Percentiles rank a stretch among this genome's conserved stretches.
phyloP scores from a whole-genome alignment of 2,888 invertebrate species.

The Prionchulus punctatus region DNA sequence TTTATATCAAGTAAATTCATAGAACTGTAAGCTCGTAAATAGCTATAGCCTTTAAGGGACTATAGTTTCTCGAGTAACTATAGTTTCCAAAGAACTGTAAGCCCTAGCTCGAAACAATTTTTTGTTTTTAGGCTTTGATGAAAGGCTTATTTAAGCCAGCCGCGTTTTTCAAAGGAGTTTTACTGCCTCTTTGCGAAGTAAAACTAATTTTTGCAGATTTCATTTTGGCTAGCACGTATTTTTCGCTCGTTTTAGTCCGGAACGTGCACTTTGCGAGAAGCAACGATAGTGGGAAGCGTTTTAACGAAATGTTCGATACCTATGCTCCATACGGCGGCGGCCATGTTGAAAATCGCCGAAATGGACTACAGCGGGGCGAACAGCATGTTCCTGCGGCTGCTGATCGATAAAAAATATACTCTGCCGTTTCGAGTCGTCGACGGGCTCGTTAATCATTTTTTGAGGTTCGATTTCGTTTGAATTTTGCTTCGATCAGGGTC shows the following conservation, averaged over 20 bases:
- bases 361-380: conserved; percentile 93
- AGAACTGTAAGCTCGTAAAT: not conserved
- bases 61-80: too few relatives aligned
- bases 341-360: conserved; percentile 67
- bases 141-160: conserved; percentile 90
- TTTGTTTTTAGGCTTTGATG: conserved; percentile 48
- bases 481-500: too few relatives aligned
- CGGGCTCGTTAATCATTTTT: conserved; percentile 79
- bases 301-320: conserved; percentile 79
- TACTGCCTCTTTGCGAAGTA: conserved; percentile 48
- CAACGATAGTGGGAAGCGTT: conserved; percentile 81
- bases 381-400: conserved; percentile 77
- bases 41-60: too few relatives aligned
- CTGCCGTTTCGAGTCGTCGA: conserved; percentile 86
- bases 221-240: not conserved
- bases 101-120: too few relatives aligned
- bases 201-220: not conserved
- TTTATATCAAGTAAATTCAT: conserved; percentile 53
- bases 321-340: conserved; percentile 81
- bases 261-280: conserved; percentile 82
- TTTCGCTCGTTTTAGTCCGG: conserved; percentile 48
- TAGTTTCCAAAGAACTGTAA: too few relatives aligned
- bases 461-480: conserved; percentile 48
- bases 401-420: conserved; percentile 93
- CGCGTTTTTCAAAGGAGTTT: conserved; percentile 83